phyloP scores from a whole-genome alignment of 64 coral and sea anemone species.

The Stylophora pistillata region DNA sequence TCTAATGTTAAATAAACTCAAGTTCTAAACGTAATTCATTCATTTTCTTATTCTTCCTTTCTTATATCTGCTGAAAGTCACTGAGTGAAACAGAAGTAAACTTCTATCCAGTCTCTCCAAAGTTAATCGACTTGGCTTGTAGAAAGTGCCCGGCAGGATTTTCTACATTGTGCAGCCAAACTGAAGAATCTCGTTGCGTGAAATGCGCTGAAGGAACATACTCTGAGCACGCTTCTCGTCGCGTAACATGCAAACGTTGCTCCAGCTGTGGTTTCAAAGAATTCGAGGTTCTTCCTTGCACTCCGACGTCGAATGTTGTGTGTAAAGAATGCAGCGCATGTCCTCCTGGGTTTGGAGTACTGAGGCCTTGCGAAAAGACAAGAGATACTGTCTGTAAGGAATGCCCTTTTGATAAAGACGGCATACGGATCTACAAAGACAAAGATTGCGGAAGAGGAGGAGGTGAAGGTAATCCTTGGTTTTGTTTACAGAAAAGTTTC shows the following conservation, averaged over 20 bases:
- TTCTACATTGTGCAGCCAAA: not conserved
- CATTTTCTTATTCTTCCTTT: no score
- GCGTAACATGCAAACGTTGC: not conserved
- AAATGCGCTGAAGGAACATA: not conserved
- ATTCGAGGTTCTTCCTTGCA: not conserved
- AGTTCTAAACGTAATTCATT: no score
- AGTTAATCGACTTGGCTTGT: not conserved
- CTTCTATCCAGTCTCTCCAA: no score
- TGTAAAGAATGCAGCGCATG: conserved; percentile 15
- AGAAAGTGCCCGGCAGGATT: not conserved
- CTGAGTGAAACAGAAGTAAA: not conserved
- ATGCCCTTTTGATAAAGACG: not conserved
- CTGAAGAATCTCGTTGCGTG: not conserved
- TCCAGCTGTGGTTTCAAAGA: not conserved
- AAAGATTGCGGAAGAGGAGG: not conserved
- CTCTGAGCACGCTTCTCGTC: not conserved
- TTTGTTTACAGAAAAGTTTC: not conserved
- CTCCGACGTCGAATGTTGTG: not conserved
- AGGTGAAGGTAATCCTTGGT: not conserved
- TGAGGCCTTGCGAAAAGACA: conserved; percentile 1
- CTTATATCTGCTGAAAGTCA: not conserved
- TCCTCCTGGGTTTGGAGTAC: not conserved
- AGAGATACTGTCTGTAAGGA: conserved; percentile 15
- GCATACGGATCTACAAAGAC: not conserved
- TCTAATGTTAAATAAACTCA: no score